Conservation (phyloP, 2,113 vertebrate species). For the Apteryx mantelli region DNA sequence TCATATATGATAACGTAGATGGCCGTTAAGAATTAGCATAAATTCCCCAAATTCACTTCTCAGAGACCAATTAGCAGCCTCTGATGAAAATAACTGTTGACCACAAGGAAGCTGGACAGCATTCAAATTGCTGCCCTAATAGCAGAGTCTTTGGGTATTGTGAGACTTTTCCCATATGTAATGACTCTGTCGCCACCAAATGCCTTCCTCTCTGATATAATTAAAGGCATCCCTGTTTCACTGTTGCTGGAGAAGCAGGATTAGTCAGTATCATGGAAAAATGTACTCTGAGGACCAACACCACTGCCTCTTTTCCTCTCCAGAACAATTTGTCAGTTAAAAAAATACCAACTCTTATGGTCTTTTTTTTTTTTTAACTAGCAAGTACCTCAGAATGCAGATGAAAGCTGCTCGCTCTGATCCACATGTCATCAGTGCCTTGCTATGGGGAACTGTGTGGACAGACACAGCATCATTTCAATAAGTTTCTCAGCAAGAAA, state of each 20-base stretch:
- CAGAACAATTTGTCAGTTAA: background rate
- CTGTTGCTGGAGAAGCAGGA: background rate
- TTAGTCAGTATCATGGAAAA: background rate
- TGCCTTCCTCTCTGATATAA: background rate
- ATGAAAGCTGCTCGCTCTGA: background rate
- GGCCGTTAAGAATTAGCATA: background rate
- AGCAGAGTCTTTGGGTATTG: background rate
- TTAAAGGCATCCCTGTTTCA: background rate
- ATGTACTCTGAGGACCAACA: background rate
- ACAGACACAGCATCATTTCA: background rate
- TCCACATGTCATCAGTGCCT: background rate
- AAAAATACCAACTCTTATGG: background rate
- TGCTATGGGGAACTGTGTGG: background rate
- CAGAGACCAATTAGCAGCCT: background rate
- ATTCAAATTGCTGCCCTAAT: background rate
- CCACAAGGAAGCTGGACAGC: background rate
- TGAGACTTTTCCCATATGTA: background rate
- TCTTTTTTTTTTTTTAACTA: background rate
- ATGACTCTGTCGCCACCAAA: background rate
- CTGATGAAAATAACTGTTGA: background rate
- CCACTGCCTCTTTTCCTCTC: background rate
- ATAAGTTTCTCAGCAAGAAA: constrained; percentile 28
- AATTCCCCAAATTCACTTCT: background rate
- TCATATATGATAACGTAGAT: background rate
- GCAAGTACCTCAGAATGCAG: background rate